These are phyloP conservation scores for Ferrisia virgata DNA, from an alignment of 2,888 invertebrate species.

Conservation along the genomic window DNA sequence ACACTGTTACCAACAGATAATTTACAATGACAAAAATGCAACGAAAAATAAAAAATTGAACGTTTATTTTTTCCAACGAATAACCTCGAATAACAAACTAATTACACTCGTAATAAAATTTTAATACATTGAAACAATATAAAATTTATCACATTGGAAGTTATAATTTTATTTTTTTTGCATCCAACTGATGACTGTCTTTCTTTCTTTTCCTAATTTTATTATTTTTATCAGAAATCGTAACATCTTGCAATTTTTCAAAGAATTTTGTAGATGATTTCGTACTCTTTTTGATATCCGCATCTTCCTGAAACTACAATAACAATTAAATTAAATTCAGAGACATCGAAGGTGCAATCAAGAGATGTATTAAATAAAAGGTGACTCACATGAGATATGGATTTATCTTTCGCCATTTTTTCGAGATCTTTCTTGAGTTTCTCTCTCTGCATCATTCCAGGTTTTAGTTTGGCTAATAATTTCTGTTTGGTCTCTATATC, in stretches of 20 bases:
- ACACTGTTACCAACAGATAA: not conserved
- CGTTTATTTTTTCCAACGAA: not conserved
- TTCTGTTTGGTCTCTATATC: conserved; percentile 56
- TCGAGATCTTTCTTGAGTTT: conserved; percentile 17
- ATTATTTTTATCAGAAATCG: conserved; percentile 53
- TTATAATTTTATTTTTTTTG: conserved; percentile 64
- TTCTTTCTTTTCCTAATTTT: conserved; percentile 55
- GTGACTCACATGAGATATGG: conserved; percentile 55
- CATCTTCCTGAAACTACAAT: conserved; percentile 54
- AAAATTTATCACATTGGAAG: not conserved
- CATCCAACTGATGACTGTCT: conserved; percentile 52
- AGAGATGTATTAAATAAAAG: conserved; percentile 47
- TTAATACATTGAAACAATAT: not conserved
- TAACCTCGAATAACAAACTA: not conserved
- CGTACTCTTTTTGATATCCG: conserved; percentile 56
- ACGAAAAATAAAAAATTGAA: too few species aligned
- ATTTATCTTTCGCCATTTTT: conserved; percentile 27
- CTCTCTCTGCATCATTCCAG: conserved; percentile 34
- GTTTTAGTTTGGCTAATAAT: conserved; percentile 51
- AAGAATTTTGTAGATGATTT: conserved; percentile 84
- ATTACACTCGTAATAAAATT: conserved; percentile 4
- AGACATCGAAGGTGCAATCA: conserved; percentile 46
- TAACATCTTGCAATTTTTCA: conserved; percentile 76
- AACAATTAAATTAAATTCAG: conserved; percentile 46
- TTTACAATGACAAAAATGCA: not conserved